Conservation (phyloP, 2,797 vertebrate species). For the Dromococcyx pavoninus region DNA sequence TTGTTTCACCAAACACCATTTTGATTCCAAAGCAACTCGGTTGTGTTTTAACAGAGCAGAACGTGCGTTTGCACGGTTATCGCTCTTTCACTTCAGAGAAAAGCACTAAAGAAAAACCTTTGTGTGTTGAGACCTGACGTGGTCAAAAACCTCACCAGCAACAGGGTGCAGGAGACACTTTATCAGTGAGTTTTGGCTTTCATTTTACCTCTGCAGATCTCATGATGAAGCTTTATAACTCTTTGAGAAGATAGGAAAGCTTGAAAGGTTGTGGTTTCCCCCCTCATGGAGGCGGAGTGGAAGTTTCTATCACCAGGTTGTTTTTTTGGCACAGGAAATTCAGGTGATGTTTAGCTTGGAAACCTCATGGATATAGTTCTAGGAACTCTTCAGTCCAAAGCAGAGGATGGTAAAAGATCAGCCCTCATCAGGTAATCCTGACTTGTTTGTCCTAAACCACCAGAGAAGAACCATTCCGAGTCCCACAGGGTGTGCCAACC, state of each 20-base stretch:
- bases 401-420: slow-evolving; percentile 11
- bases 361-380: neutral
- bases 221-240: neutral
- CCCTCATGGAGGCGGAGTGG: neutral
- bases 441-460: neutral
- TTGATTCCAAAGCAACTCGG: neutral
- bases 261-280: neutral
- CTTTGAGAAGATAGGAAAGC: neutral
- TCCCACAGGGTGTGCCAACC: neutral
- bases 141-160: neutral
- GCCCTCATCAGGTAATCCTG: neutral
- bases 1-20: neutral
- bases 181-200: slow-evolving; percentile 18
- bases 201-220: slow-evolving; percentile 40
- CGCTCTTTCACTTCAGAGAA: neutral
- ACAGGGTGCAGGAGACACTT: neutral
- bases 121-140: neutral
- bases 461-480: neutral
- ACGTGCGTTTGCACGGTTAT: neutral
- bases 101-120: neutral
- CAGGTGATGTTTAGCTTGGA: slow-evolving; percentile 46
- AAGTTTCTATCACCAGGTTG: neutral
- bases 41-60: neutral
- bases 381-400: neutral
- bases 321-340: neutral